phyloP scores from a whole-genome alignment of 2,888 invertebrate species.

The Torymus aiolomorphi region DNA sequence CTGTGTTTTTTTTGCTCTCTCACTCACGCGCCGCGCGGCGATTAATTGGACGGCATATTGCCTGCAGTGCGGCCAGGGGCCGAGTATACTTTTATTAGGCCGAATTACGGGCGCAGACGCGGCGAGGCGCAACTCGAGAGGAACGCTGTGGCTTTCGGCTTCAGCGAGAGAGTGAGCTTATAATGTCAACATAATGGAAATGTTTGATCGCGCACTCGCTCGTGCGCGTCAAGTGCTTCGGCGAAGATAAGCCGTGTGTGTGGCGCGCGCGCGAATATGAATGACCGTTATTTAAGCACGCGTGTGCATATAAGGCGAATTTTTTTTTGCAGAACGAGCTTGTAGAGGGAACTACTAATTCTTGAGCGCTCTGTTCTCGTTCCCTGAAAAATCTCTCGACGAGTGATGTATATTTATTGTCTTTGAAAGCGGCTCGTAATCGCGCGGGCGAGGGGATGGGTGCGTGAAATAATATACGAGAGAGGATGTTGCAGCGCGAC shows the following conservation, averaged over 20 bases:
- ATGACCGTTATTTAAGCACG: constrained; percentile 26
- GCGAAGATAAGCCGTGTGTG: constrained; percentile 18
- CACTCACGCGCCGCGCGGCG: not conserved
- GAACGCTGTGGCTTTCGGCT: too few species aligned
- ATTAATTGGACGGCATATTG: constrained; percentile 21
- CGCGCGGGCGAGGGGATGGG: too few species aligned
- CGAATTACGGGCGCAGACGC: constrained; percentile 39
- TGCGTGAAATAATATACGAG: not conserved
- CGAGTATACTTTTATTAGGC: constrained; percentile 36
- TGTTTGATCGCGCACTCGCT: constrained; percentile 39
- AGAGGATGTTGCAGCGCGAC: not conserved
- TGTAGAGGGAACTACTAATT: not conserved
- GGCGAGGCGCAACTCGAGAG: not conserved
- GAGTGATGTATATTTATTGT: constrained; percentile 5
- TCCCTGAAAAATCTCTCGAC: constrained; percentile 16
- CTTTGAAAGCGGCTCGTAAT: too few species aligned
- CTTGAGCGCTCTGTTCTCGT: not conserved
- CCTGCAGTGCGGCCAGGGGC: not conserved
- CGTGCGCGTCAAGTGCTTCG: constrained; percentile 38
- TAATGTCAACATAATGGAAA: constrained; percentile 52
- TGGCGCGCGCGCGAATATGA: constrained; percentile 16
- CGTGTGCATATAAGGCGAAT: constrained; percentile 17
- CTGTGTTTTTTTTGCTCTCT: not conserved
- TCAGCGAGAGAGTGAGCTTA: constrained; percentile 7
- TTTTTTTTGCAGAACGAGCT: not conserved